These are phyloP conservation scores for Gnathonemus echidnorhynchus DNA, from an alignment of 2,113 vertebrate species.

Conservation along the genomic window DNA sequence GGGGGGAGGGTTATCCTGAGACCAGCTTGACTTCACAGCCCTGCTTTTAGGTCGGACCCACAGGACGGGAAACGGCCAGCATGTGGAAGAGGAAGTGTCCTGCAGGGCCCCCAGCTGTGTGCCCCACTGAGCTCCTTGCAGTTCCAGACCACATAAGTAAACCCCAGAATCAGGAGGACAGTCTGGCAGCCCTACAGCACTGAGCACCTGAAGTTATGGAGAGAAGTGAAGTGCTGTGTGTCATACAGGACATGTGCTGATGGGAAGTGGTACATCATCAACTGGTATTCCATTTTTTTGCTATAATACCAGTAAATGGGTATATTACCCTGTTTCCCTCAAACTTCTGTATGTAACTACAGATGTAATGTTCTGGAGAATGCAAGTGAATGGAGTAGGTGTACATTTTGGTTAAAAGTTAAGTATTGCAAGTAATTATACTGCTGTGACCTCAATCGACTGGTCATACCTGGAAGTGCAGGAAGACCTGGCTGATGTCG, in stretches of 20 bases:
- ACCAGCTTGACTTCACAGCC: background rate
- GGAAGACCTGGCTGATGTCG: conserved; percentile 36
- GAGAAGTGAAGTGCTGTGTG: background rate
- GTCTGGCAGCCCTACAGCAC: background rate
- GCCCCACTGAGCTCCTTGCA: conserved; percentile 69
- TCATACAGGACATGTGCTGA: background rate
- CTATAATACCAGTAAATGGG: background rate
- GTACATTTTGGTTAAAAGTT: background rate
- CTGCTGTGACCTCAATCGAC: background rate
- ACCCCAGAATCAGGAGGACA: conserved; percentile 37
- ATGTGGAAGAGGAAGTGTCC: conserved; percentile 42
- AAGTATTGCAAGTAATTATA: background rate
- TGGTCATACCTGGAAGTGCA: conserved; percentile 52
- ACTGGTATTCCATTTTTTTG: background rate
- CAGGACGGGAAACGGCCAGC: conserved; percentile 52
- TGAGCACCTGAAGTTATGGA: conserved; percentile 43
- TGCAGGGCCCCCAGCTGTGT: conserved; percentile 38
- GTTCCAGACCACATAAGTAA: conserved; percentile 63
- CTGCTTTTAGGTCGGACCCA: conserved; percentile 36
- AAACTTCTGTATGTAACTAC: background rate
- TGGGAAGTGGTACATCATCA: background rate
- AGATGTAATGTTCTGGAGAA: background rate
- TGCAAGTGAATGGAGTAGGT: background rate
- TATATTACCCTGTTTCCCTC: background rate
- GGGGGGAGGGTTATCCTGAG: background rate